These are phyloP conservation scores for Chaetogeoica ovagalla DNA, from an alignment of 2,888 invertebrate genomes.

Conservation along the genomic window DNA sequence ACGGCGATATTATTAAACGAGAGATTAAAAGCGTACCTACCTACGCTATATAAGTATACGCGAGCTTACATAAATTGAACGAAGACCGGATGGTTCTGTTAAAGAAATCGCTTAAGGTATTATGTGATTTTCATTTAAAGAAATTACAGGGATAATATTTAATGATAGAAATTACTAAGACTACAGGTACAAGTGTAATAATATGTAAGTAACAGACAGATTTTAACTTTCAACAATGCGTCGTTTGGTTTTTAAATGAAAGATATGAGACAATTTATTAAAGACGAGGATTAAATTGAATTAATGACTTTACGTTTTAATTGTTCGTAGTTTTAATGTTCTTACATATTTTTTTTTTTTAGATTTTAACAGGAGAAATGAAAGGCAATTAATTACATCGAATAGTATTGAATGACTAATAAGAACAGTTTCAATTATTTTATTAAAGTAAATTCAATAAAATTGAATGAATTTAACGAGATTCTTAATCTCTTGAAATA, in stretches of 20 bases:
- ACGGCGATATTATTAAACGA: conserved; percentile 15
- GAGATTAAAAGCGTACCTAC: conserved; percentile 29
- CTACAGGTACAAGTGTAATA: not conserved
- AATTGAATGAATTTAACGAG: too few relatives aligned
- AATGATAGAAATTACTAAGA: conserved; percentile 11
- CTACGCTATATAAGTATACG: not conserved
- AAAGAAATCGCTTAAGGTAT: conserved; percentile 15
- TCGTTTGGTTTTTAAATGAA: conserved; percentile 14
- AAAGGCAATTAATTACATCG: not conserved
- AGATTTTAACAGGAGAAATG: not conserved
- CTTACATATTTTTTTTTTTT: not conserved
- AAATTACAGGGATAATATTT: conserved; percentile 1
- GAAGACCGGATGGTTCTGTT: not conserved
- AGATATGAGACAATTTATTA: not conserved
- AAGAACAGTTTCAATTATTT: too few relatives aligned
- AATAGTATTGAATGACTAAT: not conserved
- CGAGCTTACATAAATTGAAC: conserved; percentile 10
- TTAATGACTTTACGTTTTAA: not conserved
- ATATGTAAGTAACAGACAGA: not conserved
- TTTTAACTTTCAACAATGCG: conserved; percentile 5
- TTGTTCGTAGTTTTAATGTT: not conserved
- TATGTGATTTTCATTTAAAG: not conserved
- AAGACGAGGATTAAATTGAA: conserved; percentile 15
- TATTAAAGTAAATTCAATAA: too few relatives aligned
- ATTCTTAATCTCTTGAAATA: too few relatives aligned